phyloP scores from a whole-genome alignment of 1,140 invertebrate genomes.

The Nebria ingens region DNA sequence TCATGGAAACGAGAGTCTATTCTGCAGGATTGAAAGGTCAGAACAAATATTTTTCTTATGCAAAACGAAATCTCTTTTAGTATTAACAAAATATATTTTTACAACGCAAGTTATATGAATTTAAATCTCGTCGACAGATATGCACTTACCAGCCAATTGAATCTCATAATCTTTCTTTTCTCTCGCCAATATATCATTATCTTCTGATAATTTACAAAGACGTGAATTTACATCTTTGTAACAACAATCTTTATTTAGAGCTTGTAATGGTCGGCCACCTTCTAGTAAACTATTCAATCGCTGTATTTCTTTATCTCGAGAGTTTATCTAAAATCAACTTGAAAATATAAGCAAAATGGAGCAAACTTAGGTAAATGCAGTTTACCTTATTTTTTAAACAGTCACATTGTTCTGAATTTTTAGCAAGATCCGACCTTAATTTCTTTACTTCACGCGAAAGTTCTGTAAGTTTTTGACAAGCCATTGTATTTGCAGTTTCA shows the following conservation, averaged over 20 bases:
- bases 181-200: constrained; percentile 42
- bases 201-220: constrained; percentile 32
- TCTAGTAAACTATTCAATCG: constrained; percentile 50
- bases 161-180: constrained; percentile 45
- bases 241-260: constrained; percentile 45
- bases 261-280: constrained; percentile 45
- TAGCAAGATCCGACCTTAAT: constrained; percentile 27
- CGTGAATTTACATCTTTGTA: constrained; percentile 37
- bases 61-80: too few species aligned
- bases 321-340: constrained; percentile 20
- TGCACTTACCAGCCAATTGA: constrained; percentile 40
- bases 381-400: constrained; percentile 37
- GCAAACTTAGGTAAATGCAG: too few species aligned
- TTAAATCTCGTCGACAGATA: too few species aligned
- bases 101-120: too few species aligned
- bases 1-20: too few species aligned
- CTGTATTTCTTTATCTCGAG: constrained; percentile 51
- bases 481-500: not conserved
- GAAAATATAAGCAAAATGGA: too few species aligned
- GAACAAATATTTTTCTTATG: too few species aligned
- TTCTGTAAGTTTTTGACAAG: constrained; percentile 31
- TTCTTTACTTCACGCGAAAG: constrained; percentile 39
- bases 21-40: too few species aligned
- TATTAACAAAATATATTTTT: too few species aligned
- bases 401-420: constrained; percentile 36